Evolutionary conservation across 37 sponge, comb jelly and placozoan genomes (phyloP), one percentile per base, ranked within the genome.

Genomic region (Ianthella basta): DNA sequence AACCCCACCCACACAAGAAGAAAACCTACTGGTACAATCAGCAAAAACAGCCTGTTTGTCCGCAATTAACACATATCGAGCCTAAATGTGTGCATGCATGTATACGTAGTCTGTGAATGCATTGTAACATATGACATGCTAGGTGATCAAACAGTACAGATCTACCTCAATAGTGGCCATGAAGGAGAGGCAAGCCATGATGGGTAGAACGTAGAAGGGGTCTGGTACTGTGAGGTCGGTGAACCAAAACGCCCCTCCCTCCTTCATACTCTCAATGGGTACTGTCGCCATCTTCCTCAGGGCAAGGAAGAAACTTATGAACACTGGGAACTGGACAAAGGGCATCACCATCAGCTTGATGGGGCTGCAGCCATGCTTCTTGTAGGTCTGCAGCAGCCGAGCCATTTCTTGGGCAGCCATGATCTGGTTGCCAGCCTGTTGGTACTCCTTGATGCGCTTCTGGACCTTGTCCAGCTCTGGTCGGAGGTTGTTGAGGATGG

Each of bases 181-280:
- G 56, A 93, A 91, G 0, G 87, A 74, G 34, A 23, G 61, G 69
- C 86, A 83, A 4, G 87, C 86, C 14, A 92, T 37, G 18, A 95
- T 16, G 38, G 98, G 96, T 0, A 97, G 86, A 16, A 69, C 56
- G 64, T 66, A 97, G 80, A 54, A 86, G 20, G 98, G 98, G 55
- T 97, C 98, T 38, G 96, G 86, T 12, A 89, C 55, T 25, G 92
- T 85, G 13, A 97, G 88, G 55, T 97, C 92, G 25, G 79, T 33
- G 68, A 93, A 95, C 98, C 98, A 97, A 0, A 88, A 35, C 16
- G 85, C 38, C 16, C 98, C 98, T 32, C 96, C 96, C 5, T 60
- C 68, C 40, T 84, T 86, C 92, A 97, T 88, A 30, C 87, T 77
- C 79, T 79, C 90, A 0, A 97, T 65, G 0, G 97, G 97, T 29